Evolutionary conservation across 1,140 invertebrate genomes (phyloP).

Genomic region (Solenopsis invicta): DNA sequence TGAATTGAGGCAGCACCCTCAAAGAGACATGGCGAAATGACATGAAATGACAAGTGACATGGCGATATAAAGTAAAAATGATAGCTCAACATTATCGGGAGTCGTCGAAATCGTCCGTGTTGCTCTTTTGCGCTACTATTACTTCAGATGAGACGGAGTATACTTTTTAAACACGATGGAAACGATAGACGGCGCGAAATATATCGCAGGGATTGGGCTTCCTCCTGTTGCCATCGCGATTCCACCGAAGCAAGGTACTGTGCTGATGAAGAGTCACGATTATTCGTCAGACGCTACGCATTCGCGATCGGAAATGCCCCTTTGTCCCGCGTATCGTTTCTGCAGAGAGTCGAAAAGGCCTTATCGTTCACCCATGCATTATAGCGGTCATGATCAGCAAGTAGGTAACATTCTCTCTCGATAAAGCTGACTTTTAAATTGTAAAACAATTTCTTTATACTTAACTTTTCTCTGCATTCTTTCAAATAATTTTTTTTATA

Average conservation of each 20-base stretch:
- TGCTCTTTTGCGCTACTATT: neutral
- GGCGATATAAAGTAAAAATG: constrained; percentile 25
- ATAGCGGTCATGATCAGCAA: constrained; percentile 24
- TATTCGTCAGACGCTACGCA: too few relatives aligned
- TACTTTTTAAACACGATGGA: neutral
- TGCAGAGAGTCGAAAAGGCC: neutral
- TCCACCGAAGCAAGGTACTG: neutral
- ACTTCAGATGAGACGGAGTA: neutral
- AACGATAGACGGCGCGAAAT: neutral
- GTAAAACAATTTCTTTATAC: too few relatives aligned
- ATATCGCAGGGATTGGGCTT: neutral
- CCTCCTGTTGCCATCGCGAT: neutral
- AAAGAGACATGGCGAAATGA: neutral
- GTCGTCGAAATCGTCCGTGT: neutral
- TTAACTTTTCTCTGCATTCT: too few relatives aligned
- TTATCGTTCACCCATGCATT: neutral
- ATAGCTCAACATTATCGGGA: neutral
- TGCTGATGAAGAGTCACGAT: neutral
- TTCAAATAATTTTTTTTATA: too few relatives aligned
- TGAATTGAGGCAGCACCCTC: neutral
- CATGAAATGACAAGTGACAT: constrained; percentile 10
- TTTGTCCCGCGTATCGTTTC: constrained; percentile 32
- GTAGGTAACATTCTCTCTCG: constrained; percentile 8
- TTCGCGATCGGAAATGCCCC: neutral
- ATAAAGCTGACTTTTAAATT: too few relatives aligned